A percentile compares a stretch with the other conserved stretches of the same genome.
These are phyloP conservation scores for Volucella inflata DNA, from an alignment of 2,888 invertebrate species.

Conservation along the genomic window DNA sequence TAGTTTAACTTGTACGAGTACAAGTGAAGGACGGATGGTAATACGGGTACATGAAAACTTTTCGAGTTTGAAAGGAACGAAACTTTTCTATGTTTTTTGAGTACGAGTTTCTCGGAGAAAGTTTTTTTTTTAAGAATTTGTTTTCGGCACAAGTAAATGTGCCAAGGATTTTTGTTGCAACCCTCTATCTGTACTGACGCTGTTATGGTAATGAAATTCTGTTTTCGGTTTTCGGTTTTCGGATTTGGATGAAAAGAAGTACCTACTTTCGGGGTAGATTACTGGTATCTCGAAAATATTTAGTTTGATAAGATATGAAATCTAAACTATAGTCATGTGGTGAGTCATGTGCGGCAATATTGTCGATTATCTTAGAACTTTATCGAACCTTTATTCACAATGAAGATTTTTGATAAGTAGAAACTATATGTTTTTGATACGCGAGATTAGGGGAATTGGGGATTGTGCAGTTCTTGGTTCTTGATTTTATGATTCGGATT, in stretches of 20 bases:
- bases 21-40: constrained; percentile 29
- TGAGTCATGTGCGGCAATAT: too few species aligned
- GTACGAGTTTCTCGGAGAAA: constrained; percentile 17
- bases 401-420: too few species aligned
- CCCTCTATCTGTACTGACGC: constrained; percentile 14
- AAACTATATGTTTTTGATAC: too few species aligned
- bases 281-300: too few species aligned
- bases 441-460: neutral
- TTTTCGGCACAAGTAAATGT: constrained; percentile 29
- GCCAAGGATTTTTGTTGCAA: constrained; percentile 32
- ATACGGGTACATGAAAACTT: constrained; percentile 48
- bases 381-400: too few species aligned
- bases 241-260: constrained; percentile 9
- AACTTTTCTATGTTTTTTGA: constrained; percentile 44
- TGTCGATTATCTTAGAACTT: too few species aligned
- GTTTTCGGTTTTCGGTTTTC: neutral
- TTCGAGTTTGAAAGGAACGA: constrained; percentile 26
- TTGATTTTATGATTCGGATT: neutral
- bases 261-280: neutral
- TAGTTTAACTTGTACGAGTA: constrained; percentile 39
- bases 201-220: neutral
- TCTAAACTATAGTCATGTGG: too few species aligned
- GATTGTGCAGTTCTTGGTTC: neutral
- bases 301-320: too few species aligned
- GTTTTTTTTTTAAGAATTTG: neutral